A percentile compares a stretch with the other conserved stretches of the same genome.
Evolutionary conservation across 1,140 invertebrate genomes (phyloP).

Genomic region (Saccostrea glomerata): DNA sequence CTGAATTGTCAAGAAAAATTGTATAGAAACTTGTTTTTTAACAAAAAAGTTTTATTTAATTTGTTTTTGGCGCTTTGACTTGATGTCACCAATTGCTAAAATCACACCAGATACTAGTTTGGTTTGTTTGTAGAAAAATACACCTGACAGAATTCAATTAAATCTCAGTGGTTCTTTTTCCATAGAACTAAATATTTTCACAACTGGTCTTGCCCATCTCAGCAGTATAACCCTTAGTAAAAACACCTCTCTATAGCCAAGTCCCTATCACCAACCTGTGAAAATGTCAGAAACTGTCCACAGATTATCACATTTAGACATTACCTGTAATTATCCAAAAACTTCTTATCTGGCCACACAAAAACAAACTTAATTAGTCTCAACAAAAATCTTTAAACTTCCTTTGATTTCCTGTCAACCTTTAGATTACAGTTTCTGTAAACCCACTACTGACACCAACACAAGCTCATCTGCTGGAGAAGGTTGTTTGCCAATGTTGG

Average conservation of each 20-base stretch:
- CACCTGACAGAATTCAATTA: conserved; percentile 19
- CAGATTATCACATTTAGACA: conserved; percentile 30
- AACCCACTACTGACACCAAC: background rate
- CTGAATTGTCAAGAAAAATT: background rate
- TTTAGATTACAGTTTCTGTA: conserved; percentile 28
- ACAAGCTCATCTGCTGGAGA: conserved; percentile 19
- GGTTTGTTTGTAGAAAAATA: conserved; percentile 13
- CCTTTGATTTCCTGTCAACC: conserved; percentile 20
- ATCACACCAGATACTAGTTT: background rate
- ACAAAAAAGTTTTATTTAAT: background rate
- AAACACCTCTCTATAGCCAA: conserved; percentile 8
- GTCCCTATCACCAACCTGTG: conserved; percentile 24
- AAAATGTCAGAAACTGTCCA: conserved; percentile 10
- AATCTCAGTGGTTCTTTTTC: background rate
- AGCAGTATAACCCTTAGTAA: conserved; percentile 9
- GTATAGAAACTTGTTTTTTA: background rate
- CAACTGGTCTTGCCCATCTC: background rate
- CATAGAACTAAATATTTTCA: conserved; percentile 18
- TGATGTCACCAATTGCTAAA: conserved; percentile 3
- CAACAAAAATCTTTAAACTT: conserved; percentile 6
- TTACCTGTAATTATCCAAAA: conserved; percentile 26
- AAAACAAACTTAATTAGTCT: conserved; percentile 37
- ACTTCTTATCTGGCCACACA: conserved; percentile 14
- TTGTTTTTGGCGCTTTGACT: background rate
- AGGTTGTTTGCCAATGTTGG: background rate